Evolutionary conservation across 2,113 vertebrate species (phyloP).

Genomic region (Cavia aperea): DNA sequence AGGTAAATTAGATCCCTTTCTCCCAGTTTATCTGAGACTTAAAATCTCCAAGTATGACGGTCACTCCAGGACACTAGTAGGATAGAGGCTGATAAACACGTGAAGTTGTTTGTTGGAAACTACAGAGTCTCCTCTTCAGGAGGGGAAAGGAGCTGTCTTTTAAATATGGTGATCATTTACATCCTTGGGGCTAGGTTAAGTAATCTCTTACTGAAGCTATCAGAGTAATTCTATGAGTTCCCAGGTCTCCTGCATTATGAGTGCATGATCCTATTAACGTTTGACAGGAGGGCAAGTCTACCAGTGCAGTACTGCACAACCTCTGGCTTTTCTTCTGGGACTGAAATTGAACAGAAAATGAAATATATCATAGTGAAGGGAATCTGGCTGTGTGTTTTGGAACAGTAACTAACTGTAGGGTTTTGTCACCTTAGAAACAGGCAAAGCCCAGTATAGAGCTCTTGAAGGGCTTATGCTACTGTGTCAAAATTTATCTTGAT

Average conservation of each 20-base stretch:
- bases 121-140: neutral
- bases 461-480: slow-evolving; percentile 30
- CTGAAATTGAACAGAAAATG: slow-evolving; percentile 53
- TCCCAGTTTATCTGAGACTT: neutral
- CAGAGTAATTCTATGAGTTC: neutral
- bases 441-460: slow-evolving; percentile 27
- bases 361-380: slow-evolving; percentile 30
- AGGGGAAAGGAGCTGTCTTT: neutral
- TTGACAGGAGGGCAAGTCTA: slow-evolving; percentile 27
- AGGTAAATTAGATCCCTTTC: slow-evolving; percentile 30
- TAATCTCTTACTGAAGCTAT: neutral
- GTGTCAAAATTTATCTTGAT: slow-evolving; percentile 47
- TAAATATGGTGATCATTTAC: neutral
- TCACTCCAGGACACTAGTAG: neutral
- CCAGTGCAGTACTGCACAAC: slow-evolving; percentile 13
- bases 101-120: neutral
- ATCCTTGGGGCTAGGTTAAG: neutral
- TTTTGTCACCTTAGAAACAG: slow-evolving; percentile 63
- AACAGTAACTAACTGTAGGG: slow-evolving; percentile 48
- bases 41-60: neutral
- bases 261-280: slow-evolving; percentile 39
- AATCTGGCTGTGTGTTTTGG: slow-evolving; percentile 50
- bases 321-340: slow-evolving; percentile 47
- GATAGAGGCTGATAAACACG: neutral
- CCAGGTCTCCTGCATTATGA: neutral